phyloP scores from a whole-genome alignment of 2,888 invertebrate genomes.

The Drosophila colorata region DNA sequence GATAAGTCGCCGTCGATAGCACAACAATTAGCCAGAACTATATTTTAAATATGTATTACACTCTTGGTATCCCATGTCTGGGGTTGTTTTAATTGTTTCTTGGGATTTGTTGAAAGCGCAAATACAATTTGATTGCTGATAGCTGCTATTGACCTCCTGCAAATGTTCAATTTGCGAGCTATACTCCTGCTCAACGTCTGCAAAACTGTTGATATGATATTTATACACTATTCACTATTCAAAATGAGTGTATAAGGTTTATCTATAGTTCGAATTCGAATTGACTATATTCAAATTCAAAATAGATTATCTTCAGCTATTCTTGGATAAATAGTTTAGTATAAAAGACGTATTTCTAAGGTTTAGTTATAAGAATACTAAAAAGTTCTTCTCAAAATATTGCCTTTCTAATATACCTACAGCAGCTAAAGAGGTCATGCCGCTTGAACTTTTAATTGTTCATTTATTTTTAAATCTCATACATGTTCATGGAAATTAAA shows the following conservation, averaged over 20 bases:
- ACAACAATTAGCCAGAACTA: conserved; percentile 76
- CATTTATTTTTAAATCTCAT: too few relatives aligned
- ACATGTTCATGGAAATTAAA: too few relatives aligned
- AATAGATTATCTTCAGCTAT: too few relatives aligned
- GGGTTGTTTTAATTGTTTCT: conserved; percentile 69
- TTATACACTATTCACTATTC: not conserved
- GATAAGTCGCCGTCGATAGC: conserved; percentile 76
- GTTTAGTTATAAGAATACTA: too few relatives aligned
- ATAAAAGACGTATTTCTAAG: too few relatives aligned
- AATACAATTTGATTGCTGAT: conserved; percentile 66
- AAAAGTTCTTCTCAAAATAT: too few relatives aligned
- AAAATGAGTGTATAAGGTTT: not conserved
- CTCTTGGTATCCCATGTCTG: conserved; percentile 14
- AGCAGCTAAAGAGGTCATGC: too few relatives aligned
- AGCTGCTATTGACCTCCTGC: conserved; percentile 30
- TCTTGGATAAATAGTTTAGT: too few relatives aligned
- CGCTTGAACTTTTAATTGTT: too few relatives aligned
- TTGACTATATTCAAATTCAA: too few relatives aligned
- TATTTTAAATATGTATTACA: conserved; percentile 52
- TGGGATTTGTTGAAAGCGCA: conserved; percentile 67
- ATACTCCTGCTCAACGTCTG: not conserved
- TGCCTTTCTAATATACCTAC: too few relatives aligned
- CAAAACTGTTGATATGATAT: not conserved
- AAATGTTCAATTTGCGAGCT: not conserved
- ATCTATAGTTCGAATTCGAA: too few relatives aligned